These are phyloP conservation scores for Philopotamus ludificatus DNA, from an alignment of 1,140 invertebrate genomes.

Conservation along the genomic window DNA sequence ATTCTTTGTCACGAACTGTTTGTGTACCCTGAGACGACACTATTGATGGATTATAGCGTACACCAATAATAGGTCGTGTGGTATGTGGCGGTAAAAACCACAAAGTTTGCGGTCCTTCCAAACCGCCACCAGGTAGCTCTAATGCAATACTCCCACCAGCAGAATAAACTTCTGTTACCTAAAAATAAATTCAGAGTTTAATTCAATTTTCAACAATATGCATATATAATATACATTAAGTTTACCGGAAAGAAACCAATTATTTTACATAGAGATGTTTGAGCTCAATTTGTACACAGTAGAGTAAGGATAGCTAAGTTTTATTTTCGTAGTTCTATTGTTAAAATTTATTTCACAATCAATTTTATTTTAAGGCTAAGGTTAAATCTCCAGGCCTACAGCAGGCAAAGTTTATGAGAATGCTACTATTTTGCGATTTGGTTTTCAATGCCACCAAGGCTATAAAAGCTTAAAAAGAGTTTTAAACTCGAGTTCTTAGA, in stretches of 20 bases:
- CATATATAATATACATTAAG: background rate
- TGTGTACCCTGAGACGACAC: constrained; percentile 44
- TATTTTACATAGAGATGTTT: too few species aligned
- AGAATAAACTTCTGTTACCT: constrained; percentile 87
- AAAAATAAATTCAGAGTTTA: constrained; percentile 19
- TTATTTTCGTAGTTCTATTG: too few species aligned
- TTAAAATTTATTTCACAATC: too few species aligned
- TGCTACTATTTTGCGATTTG: too few species aligned
- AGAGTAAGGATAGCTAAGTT: too few species aligned
- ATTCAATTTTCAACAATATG: background rate
- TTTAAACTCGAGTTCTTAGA: too few species aligned
- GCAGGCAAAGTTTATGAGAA: too few species aligned
- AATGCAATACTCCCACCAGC: constrained; percentile 89
- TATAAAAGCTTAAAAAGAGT: too few species aligned
- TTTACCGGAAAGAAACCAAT: background rate
- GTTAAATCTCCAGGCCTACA: too few species aligned
- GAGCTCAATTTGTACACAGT: too few species aligned
- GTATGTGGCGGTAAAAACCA: constrained; percentile 92
- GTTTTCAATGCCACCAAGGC: too few species aligned
- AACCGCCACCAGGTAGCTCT: constrained; percentile 68
- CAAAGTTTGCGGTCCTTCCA: constrained; percentile 74
- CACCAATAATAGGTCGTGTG: constrained; percentile 84
- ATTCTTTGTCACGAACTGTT: constrained; percentile 12
- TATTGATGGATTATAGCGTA: constrained; percentile 71
- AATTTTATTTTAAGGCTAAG: too few species aligned